Evolutionary conservation across 1,140 invertebrate species (phyloP), one percentile per base, ranked within the genome.

Genomic region (Pseudomyrmex sp.): DNA sequence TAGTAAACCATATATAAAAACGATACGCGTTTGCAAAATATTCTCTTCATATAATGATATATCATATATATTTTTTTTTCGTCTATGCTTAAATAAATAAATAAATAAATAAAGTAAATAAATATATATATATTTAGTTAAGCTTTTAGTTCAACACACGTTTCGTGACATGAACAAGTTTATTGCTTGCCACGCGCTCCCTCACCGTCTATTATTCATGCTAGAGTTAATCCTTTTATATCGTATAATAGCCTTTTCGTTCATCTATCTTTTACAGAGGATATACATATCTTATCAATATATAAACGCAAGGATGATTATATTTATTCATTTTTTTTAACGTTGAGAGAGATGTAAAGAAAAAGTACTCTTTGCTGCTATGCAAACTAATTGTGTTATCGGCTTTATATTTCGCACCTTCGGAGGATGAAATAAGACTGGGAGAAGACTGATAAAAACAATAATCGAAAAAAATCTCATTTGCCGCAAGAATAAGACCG

Each of bases 121-220:
- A 48, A 3, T 50, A 48, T 48, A 62, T 48, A 9, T 23, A 56
- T 18, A 44, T 13, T 18, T 18, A 18, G 3, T 10, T 48, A 44
- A 18, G 44, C 44, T 66, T 46, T 10, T 46, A 48, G 9, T 66
- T 66, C 10, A 44, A 65, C 44, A 15, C 9, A 75, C 7, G n/a
- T 76, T 66, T 66, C 59, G n/a, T 44, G 46, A 74, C 44, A 26
- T 15, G 44, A 76, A 26, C 23, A n/a, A 50, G 3, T 35, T 66
- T 66, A 65, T 52, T 35, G 23, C 3, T 66, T 26, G 8, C n/a
- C 44, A 66, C 23, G 74, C 46, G 8, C 65, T 3, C 23, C 59
- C 23, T 13, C 35, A 20, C 52, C 58, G 63, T 3, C 48, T 44
- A 54, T 65, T 77, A 68, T 20, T 70, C 52, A 79, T 48, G 20